Evolutionary conservation across 2,888 invertebrate species (phyloP).

Genomic region (Rhabditoides inermis): DNA sequence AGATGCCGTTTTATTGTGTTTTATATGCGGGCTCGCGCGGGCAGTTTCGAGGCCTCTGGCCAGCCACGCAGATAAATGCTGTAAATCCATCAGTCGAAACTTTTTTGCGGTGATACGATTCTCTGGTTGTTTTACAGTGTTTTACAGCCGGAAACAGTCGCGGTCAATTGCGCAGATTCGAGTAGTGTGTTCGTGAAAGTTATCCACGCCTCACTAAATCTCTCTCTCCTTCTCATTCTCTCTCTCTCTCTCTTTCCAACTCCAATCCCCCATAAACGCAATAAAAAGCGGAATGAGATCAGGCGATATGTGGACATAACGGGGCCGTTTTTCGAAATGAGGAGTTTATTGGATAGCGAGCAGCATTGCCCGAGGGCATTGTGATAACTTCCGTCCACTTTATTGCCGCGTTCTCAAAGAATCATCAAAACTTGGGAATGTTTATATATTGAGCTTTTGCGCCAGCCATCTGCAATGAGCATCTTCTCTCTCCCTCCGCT

Average conservation of each 20-base stretch:
- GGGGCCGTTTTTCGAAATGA: not conserved
- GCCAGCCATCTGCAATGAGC: not conserved
- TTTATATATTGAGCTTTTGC: too few species aligned
- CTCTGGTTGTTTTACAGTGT: too few species aligned
- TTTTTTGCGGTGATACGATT: too few species aligned
- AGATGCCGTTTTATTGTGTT: too few species aligned
- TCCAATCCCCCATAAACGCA: not conserved
- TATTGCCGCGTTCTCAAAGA: too few species aligned
- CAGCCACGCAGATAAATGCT: too few species aligned
- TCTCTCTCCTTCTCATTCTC: not conserved
- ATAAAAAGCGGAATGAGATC: not conserved
- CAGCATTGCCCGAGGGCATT: not conserved
- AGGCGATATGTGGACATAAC: not conserved
- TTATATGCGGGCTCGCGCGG: too few species aligned
- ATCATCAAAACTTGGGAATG: too few species aligned
- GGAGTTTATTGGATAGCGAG: slow-evolving; percentile 2
- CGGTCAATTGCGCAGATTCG: not conserved
- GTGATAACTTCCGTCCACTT: not conserved
- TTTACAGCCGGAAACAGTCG: too few species aligned
- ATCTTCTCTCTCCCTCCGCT: not conserved
- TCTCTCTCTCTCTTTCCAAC: slow-evolving; percentile 1
- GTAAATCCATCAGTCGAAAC: too few species aligned
- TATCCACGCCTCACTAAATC: not conserved
- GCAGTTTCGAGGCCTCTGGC: too few species aligned
- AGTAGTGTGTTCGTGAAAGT: not conserved